Percentiles rank a stretch among this genome's conserved stretches.
Conservation (phyloP, 2,113 vertebrate genomes). For the Miniopterus natalensis region DNA sequence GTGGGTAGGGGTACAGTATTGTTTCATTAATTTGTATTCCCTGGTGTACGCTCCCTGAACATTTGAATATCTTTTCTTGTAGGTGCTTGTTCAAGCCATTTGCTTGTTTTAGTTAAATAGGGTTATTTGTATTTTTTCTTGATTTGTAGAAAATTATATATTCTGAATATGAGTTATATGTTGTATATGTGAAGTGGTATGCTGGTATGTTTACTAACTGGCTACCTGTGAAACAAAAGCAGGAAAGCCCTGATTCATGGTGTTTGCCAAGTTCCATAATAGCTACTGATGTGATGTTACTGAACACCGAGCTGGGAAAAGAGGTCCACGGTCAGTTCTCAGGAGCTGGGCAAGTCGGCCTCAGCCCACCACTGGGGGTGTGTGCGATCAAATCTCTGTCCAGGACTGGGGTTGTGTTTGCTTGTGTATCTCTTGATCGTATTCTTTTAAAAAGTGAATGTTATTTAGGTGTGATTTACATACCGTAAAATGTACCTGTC, state of each 20-base stretch:
- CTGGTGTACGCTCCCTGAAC: neutral
- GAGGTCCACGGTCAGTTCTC: fast-evolving
- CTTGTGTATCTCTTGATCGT: neutral
- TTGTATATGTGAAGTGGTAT: neutral
- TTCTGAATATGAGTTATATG: neutral
- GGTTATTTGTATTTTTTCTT: neutral
- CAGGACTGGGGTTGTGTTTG: neutral
- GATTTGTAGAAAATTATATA: neutral
- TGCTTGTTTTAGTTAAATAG: neutral
- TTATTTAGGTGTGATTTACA: neutral
- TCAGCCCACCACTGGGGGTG: fast-evolving
- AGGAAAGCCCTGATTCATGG: neutral
- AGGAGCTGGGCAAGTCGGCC: fast-evolving
- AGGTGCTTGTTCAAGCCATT: neutral
- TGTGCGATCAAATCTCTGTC: neutral
- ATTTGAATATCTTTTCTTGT: neutral
- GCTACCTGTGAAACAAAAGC: neutral
- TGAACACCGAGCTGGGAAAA: neutral
- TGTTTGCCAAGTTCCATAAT: no score
- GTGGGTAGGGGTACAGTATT: no score
- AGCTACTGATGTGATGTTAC: neutral
- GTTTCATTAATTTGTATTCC: neutral
- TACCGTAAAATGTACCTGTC: neutral
- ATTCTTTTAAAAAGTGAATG: neutral
- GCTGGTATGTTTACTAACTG: neutral